These are phyloP conservation scores for Caenorhabditis sp. DNA, from an alignment of 2,888 invertebrate species.

Conservation along the genomic window DNA sequence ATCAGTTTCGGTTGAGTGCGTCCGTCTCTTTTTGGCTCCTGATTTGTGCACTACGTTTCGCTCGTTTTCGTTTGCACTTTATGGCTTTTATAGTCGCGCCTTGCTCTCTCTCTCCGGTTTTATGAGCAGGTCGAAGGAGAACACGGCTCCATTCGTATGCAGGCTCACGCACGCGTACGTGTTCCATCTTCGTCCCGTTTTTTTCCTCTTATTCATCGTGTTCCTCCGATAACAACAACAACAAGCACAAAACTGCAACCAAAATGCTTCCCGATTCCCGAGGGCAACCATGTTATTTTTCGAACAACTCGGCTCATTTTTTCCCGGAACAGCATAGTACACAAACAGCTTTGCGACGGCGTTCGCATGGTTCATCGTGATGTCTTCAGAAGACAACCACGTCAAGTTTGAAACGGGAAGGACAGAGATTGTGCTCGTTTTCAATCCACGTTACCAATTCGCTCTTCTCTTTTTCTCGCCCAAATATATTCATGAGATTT, in stretches of 20 bases:
- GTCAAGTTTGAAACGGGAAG: neutral
- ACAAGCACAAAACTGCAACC: slow-evolving; percentile 32
- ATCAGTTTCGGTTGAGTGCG: slow-evolving; percentile 50
- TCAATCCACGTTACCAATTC: neutral
- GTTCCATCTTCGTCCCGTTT: slow-evolving; percentile 24
- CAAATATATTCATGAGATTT: slow-evolving; percentile 53
- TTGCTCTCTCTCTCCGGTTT: slow-evolving; percentile 11
- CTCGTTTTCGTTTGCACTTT: slow-evolving; percentile 52
- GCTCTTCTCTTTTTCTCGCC: neutral
- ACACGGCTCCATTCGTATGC: slow-evolving; percentile 26
- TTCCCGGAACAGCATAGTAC: slow-evolving; percentile 38
- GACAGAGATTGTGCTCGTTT: neutral
- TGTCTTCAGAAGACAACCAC: no score
- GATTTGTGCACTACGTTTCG: slow-evolving; percentile 5
- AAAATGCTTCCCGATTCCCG: slow-evolving; percentile 34
- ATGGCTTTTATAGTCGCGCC: slow-evolving; percentile 29
- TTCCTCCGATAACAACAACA: slow-evolving; percentile 34
- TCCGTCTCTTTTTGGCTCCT: slow-evolving; percentile 11
- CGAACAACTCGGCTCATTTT: slow-evolving; percentile 25
- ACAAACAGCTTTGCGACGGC: slow-evolving; percentile 15
- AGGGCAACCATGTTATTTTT: slow-evolving; percentile 46
- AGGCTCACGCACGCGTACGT: slow-evolving; percentile 23
- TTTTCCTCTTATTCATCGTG: slow-evolving; percentile 38
- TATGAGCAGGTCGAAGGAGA: slow-evolving; percentile 24
- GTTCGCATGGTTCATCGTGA: no score